Conservation (phyloP, 2,888 invertebrate species). For the Ectobius pallidus region DNA sequence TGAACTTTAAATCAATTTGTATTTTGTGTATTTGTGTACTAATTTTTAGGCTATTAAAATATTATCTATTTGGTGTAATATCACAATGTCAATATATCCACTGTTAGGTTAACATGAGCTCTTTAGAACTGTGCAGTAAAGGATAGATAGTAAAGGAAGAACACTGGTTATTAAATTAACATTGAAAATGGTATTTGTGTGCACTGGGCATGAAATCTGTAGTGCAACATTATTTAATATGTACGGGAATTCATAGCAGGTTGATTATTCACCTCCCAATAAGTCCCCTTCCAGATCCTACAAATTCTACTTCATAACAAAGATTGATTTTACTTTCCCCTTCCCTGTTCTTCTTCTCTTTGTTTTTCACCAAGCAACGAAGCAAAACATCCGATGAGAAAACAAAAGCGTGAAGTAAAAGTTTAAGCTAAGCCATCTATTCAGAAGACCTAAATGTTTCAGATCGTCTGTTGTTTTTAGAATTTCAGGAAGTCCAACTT, state of each 20-base stretch:
- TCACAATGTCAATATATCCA: no score
- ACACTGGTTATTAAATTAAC: slow-evolving; percentile 23
- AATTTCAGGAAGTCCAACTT: no score
- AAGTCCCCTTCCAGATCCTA: neutral
- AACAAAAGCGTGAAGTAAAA: neutral
- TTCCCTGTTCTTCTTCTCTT: neutral
- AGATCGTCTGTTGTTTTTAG: neutral
- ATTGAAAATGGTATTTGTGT: neutral
- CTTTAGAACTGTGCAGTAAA: no score
- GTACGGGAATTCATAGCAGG: neutral
- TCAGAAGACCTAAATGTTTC: neutral
- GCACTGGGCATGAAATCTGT: neutral
- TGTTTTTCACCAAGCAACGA: neutral
- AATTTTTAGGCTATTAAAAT: no score
- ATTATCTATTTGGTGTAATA: no score
- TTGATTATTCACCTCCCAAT: neutral
- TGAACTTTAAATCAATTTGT: no score
- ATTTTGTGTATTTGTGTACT: no score
- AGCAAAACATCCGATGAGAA: slow-evolving; percentile 6
- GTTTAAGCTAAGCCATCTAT: neutral
- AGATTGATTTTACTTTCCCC: slow-evolving; percentile 12
- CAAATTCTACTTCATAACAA: slow-evolving; percentile 16
- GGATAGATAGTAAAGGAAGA: no score
- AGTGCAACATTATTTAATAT: slow-evolving; percentile 8
- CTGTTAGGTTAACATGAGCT: no score